Base-by-base conservation (phyloP, 2,888 invertebrate genomes). In the Rutpela maculata region DNA sequence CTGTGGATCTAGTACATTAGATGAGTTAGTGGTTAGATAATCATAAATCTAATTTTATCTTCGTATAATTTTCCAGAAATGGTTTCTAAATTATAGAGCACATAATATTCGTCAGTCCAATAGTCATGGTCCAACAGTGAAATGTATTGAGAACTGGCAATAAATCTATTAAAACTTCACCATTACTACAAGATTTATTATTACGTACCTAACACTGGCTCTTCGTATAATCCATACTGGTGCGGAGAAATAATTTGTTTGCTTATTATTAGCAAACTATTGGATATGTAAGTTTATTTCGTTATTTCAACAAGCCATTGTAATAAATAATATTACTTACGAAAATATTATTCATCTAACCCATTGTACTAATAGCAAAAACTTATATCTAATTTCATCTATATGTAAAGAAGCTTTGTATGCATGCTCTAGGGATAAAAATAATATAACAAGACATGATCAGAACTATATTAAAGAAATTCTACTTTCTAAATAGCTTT, bases 371-470 rank as follows among this genome's bases (percentile, higher is more conserved):
- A 65, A 31, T 43, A 43, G 43, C 65, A 43, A 65, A 43, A 65
- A 12, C 22, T 65, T 65, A 65, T 43, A 19, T 65, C 65, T 65
- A 65, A 65, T 65, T 6, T 65, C 12, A 65, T 65, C 65, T 65
- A 65, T 65, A 65, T 56, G 22, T 55, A 75, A 38, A 67, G 59
- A 72, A 73, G 73, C 73, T 73, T 56, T 50, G 38, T 26, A 26
- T 67, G 71, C 72, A 76, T 76, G 75, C 76, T 76, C 68, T 73
- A 76, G 63, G 31, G 31, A 5, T 68, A 12, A 67, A 68, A 74
- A 75, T 63, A 75, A 69, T 26, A 31, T 35, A 19, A 19, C 50
- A 55, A 65, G 19, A 59, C 62, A 43, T 59, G 59, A 71, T 71
- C 60, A 60, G 35, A 56, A 38, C 59, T 35, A 38, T 18, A 10